Conservation (phyloP, 2,113 vertebrate genomes). For the Mesocricetus auratus region DNA sequence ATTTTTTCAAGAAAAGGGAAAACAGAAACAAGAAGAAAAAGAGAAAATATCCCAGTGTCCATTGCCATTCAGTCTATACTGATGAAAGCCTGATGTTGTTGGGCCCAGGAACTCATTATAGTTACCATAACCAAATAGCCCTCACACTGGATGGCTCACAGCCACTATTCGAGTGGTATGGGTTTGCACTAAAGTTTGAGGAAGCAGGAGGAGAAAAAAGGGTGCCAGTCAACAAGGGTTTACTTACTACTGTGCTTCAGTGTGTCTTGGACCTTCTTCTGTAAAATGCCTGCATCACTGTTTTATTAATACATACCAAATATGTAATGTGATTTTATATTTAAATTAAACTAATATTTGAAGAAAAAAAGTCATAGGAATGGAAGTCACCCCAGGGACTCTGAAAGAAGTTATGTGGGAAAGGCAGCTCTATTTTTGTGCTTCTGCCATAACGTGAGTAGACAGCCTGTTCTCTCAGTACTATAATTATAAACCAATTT, state of each 20-base stretch:
- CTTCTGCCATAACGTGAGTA: conserved; percentile 84
- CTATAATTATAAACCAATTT: conserved; percentile 91
- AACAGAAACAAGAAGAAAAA: background rate
- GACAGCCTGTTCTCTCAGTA: conserved; percentile 85
- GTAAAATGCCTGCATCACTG: conserved; percentile 51
- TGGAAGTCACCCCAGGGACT: conserved; percentile 60
- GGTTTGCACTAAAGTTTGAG: background rate
- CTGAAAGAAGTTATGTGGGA: conserved; percentile 77
- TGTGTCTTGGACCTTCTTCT: background rate
- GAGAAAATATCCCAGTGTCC: background rate
- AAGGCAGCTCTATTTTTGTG: conserved; percentile 83
- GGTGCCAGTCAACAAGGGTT: background rate
- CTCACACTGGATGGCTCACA: background rate
- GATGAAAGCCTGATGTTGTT: background rate
- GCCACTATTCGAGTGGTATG: background rate
- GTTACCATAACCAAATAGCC: background rate
- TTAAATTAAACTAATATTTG: conserved; percentile 83
- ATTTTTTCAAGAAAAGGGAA: background rate
- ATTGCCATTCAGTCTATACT: background rate
- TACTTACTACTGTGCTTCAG: background rate
- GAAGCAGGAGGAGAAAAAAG: conserved; percentile 13
- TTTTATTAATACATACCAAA: conserved; percentile 66
- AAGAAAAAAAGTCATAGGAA: conserved; percentile 37
- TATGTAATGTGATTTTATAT: conserved; percentile 56
- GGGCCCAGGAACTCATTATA: conserved; percentile 31